A percentile compares a stretch with the other conserved stretches of the same genome.
phyloP scores from a whole-genome alignment of 2,888 invertebrate species.

The Hymenopus coronatus region DNA sequence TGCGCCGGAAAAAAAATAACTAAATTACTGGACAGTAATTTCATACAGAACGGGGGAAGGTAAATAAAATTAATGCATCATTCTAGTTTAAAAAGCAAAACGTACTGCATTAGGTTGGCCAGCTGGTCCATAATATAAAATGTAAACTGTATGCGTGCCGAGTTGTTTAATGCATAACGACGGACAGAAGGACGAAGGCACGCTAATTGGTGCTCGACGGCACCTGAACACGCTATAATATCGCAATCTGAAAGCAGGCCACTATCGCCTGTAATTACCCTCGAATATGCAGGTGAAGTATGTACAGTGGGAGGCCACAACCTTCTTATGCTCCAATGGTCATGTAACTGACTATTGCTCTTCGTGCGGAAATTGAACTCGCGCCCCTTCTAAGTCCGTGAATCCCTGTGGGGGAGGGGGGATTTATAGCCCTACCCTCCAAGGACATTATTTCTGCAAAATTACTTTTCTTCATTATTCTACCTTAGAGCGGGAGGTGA shows the following conservation, averaged over 20 bases:
- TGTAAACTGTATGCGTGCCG: no score
- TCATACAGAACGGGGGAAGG: no score
- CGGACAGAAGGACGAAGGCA: no score
- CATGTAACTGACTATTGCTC: neutral
- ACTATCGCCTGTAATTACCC: neutral
- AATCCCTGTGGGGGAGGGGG: neutral
- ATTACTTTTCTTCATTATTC: neutral
- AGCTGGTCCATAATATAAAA: no score
- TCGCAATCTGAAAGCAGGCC: neutral
- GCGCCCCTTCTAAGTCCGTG: neutral
- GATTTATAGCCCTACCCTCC: neutral
- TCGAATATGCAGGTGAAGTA: neutral
- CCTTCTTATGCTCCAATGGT: neutral
- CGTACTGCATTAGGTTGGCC: no score
- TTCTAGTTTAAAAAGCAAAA: no score
- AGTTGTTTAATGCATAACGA: no score
- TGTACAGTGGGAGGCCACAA: neutral
- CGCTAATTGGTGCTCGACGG: no score
- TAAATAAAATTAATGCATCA: no score
- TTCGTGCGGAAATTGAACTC: neutral
- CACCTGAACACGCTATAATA: neutral
- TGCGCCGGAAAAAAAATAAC: no score
- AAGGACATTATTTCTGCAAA: neutral
- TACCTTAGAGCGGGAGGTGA: neutral
- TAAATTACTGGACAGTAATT: no score